Conservation (phyloP, 2,888 invertebrate species). For the Mermis nigrescens region DNA sequence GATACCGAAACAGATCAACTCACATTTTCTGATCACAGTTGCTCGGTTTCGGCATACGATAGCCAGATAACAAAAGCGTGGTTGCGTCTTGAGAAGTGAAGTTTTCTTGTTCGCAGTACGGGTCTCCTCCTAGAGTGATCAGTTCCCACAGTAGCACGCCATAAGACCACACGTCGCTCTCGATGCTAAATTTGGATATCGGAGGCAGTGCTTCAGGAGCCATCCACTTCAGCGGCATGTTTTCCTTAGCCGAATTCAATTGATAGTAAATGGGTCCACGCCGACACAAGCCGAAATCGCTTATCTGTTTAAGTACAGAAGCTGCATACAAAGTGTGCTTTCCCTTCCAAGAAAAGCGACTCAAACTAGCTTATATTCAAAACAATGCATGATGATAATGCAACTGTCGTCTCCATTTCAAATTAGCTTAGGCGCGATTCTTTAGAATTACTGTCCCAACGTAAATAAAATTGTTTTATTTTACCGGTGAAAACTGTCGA, state of each 20-base stretch:
- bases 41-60: background rate
- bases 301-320: too few relatives aligned
- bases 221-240: background rate
- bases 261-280: background rate
- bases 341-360: too few relatives aligned
- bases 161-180: background rate
- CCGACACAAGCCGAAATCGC: background rate
- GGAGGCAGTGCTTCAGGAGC: background rate
- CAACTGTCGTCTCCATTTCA: background rate
- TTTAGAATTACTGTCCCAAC: too few relatives aligned
- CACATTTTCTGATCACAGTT: background rate
- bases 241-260: background rate
- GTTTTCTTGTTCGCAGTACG: background rate
- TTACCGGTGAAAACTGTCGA: too few relatives aligned
- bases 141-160: background rate
- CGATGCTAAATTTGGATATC: background rate
- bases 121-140: background rate
- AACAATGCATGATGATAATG: background rate
- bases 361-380: background rate
- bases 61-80: background rate
- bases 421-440: too few relatives aligned
- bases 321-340: too few relatives aligned
- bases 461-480: too few relatives aligned
- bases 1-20: background rate
- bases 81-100: too few relatives aligned